Conservation (phyloP, 2,113 vertebrate genomes). For the Odobenus rosmarus region DNA sequence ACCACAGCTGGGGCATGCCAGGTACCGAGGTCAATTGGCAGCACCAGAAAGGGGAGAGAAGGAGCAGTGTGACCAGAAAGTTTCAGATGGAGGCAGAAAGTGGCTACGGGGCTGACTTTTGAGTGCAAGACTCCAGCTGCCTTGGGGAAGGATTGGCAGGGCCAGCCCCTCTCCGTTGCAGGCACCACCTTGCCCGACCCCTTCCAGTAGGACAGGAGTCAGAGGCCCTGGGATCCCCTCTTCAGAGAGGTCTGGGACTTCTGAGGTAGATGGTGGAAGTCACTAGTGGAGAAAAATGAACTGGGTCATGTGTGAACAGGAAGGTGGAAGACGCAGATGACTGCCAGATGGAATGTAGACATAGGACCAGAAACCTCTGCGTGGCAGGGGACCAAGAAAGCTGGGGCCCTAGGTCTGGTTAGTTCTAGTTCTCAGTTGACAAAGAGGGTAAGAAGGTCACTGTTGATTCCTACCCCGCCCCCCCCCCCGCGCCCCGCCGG, state of each 20-base stretch:
- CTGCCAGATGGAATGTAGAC: slow-evolving; percentile 34
- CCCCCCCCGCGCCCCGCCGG: neutral
- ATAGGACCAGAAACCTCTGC: neutral
- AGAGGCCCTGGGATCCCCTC: neutral
- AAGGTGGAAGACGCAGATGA: slow-evolving; percentile 60
- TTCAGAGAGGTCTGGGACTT: slow-evolving; percentile 35
- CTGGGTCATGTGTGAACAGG: neutral
- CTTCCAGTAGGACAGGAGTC: neutral
- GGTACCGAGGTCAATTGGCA: neutral
- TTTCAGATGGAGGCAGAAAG: slow-evolving; percentile 8
- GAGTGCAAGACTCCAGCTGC: neutral
- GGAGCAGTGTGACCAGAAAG: slow-evolving; percentile 22
- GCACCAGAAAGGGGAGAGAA: slow-evolving; percentile 7
- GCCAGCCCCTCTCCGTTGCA: neutral
- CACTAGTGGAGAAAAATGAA: slow-evolving; percentile 46
- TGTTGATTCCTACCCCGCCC: neutral
- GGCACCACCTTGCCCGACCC: neutral
- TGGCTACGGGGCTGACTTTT: slow-evolving; percentile 39
- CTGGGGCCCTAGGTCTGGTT: neutral
- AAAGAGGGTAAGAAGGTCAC: slow-evolving; percentile 40
- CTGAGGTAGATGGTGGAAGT: slow-evolving; percentile 22
- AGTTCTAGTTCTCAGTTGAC: slow-evolving; percentile 62
- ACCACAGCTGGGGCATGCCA: neutral
- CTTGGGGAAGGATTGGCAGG: slow-evolving; percentile 6
- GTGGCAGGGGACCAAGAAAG: neutral